Evolutionary conservation across 2,113 vertebrate species (phyloP), one percentile per base, ranked within the genome.

Genomic region (Ranitomeya variabilis): DNA sequence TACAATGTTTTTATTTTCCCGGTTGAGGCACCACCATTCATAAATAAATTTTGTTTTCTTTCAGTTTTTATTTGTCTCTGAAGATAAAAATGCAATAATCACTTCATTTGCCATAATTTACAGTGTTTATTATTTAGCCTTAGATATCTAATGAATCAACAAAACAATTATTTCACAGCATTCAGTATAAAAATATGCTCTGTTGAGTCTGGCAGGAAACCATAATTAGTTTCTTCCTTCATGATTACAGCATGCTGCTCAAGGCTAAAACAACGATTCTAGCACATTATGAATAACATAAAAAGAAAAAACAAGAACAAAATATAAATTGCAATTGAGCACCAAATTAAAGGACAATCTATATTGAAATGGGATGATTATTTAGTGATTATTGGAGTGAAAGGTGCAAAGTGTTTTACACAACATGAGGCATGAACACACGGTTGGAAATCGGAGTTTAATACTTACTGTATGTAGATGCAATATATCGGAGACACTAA

Each of bases 181-280:
- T 55, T 9, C 52, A 54, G 19, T 52, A 62, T 60, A 81, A 81
- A 59, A 62, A 81, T 81, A 37, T 64, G 9, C 23, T 81, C 16
- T 81, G 14, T 81, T 14, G 8, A 26, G 31, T 59, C 23, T 62
- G 80, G 55, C 80, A 62, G 55, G 26, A 60, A 60, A 31, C 57
- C 26, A 82, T 82, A 62, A 82, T 64, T 62, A 59, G 23, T 59
- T 82, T 82, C 26, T 62, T 45, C 16, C 59, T 64, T 60, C 23
- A 7, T 64, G 59, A 64, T 82, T 82, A 82, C 19, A 82, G 31
- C 55, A 82, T 82, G 55, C 57, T 82, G 55, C 80, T 82, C 23
- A 82, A 3, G 16, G 80, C 80, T 59, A 82, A 31, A 60, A 23
- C 80, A 82, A 60, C 62, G n/a, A 31, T 6, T 57, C 5, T 6